Conservation (phyloP, 2,797 vertebrate species). For the Chrysolophus pictus region DNA sequence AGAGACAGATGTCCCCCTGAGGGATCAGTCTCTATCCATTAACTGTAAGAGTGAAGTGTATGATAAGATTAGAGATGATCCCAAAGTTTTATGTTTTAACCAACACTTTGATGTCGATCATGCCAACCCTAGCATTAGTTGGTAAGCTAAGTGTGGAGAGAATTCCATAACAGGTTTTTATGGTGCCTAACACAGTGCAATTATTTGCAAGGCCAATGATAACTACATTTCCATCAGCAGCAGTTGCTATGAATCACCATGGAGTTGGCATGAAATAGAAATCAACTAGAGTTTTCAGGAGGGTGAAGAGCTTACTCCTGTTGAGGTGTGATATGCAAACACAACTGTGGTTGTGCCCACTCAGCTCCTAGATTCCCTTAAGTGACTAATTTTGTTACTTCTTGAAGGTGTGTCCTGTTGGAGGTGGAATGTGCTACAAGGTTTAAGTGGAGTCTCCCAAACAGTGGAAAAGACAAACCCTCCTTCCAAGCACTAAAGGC, state of each 20-base stretch:
- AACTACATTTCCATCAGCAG: neutral
- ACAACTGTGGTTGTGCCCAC: neutral
- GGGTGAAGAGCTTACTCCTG: neutral
- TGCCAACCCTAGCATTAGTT: neutral
- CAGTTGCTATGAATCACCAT: neutral
- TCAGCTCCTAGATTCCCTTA: neutral
- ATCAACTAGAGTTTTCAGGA: neutral
- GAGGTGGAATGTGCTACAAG: neutral
- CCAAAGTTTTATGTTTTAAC: neutral
- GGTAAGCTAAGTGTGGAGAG: neutral
- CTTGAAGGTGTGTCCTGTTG: neutral
- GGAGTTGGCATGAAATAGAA: neutral
- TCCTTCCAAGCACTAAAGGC: neutral
- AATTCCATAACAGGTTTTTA: neutral
- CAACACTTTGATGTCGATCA: neutral
- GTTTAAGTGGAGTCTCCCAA: neutral
- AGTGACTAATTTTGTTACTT: neutral
- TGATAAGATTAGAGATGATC: neutral
- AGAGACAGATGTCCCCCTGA: neutral
- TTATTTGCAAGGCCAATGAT: neutral
- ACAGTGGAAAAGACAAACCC: conserved; percentile 12
- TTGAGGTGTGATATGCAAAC: neutral
- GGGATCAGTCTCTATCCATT: neutral
- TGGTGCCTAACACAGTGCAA: neutral
- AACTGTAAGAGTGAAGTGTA: neutral